Evolutionary conservation across 2,888 invertebrate genomes (phyloP).

Genomic region (Seira sanloemensis): DNA sequence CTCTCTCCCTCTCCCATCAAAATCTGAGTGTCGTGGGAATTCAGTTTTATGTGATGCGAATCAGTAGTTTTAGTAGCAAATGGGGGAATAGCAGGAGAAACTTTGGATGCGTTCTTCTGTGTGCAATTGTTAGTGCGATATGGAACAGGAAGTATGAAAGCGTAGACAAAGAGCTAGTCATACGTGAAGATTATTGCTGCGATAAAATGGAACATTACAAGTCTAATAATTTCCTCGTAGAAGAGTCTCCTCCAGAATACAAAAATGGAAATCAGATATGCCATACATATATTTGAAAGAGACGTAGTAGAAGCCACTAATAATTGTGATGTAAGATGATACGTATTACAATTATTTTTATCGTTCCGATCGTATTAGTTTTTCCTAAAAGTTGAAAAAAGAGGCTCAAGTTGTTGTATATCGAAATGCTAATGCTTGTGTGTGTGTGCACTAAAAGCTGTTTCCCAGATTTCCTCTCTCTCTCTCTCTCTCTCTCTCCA

Average conservation of each 20-base stretch:
- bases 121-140: not conserved
- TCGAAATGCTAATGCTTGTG: no score
- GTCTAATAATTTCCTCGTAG: not conserved
- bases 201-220: not conserved
- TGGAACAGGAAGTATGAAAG: not conserved
- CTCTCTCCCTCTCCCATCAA: not conserved
- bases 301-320: no score
- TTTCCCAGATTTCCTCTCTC: no score
- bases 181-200: not conserved
- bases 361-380: no score
- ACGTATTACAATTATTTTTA: no score
- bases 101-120: not conserved
- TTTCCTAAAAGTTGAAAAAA: not conserved
- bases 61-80: not conserved
- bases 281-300: no score
- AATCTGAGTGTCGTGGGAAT: constrained; percentile 46
- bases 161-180: no score
- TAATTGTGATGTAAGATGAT: no score
- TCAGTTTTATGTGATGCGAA: constrained; percentile 41
- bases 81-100: not conserved
- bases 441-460: no score
- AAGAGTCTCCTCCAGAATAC: not conserved
- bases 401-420: no score
- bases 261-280: not conserved
- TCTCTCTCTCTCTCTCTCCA: not conserved